Evolutionary conservation across 1,140 invertebrate genomes (phyloP), one percentile per base, ranked within the genome.

Genomic region (Drosophila sp.): DNA sequence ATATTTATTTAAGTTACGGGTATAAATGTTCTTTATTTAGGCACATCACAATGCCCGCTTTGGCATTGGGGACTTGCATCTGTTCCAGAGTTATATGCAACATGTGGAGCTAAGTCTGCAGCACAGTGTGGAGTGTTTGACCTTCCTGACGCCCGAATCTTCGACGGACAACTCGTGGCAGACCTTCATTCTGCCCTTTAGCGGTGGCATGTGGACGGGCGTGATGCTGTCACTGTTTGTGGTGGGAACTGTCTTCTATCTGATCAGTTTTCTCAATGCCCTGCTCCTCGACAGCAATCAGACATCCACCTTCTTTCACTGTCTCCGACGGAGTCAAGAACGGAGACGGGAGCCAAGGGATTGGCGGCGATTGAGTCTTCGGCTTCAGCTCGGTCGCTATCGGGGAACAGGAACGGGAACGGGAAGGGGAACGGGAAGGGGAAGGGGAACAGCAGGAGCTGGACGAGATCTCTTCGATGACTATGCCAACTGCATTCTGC

Each of bases 61-160:
- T 66, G 96, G 95, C 50, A 92, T 97, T 6, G 96, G 95, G 0
- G 95, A 97, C 91, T 92, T 97, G 34, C 94, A 96, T 78, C 95
- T 97, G 63, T 95, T 94, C 1, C 93, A 94, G 7, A 93, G 94
- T 57, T 94, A 97, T 80, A 83, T 95, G 32, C 92, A 94, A 57
- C 89, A 95, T 11, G 93, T 96, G 51, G 96, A 97, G 86, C 92
- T 97, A 25, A 96, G 94, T n/a, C 93, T 94, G 41, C 96, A 96
- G 0, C 97, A 97, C 56, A 96, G 94, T 51, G 94, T 95, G 0
- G 95, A 97, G 83, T 97, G 96, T 80, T 93, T 97, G 48, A 97
- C 96, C 0, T 97, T 97, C 81, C 82, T 97, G 2, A 97, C 96
- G 5, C 95, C 96, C 1, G 95, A 97, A 92, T 94, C 96, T 21